Evolutionary conservation across 2,888 invertebrate species (phyloP), one percentile per base, ranked within the genome.

Genomic region (Trichopoda pennipes): DNA sequence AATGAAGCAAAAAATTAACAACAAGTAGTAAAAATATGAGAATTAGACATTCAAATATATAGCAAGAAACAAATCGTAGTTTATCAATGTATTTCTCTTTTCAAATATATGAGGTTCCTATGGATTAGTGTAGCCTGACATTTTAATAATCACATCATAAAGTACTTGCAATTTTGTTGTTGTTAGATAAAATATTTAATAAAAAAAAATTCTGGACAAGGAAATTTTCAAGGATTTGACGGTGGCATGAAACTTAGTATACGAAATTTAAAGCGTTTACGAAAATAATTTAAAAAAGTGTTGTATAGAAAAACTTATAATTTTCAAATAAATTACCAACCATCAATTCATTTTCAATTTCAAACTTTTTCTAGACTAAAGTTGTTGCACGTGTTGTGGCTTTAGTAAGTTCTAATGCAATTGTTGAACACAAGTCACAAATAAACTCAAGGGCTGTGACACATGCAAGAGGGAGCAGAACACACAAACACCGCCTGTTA

Each of bases 121-220:
- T 58, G 49, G 63, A 17, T 47, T 64, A 28, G 51, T 42, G 19
- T 9, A 55, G 19, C 17, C 49, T 12, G 19, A 58, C 44, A 53
- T 73, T 70, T 70, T 70, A 80, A 75, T 76, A 68, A 72, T 73
- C 76, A 76, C 38, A 61, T 61, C 21, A 56, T 72, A 28, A 72
- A 61, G 19, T 38, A 75, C 68, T 73, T 63, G 68, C 56, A 14
- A 47, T 49, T 42, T 68, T 68, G 28, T 19, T 38, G 28, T 19
- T 38, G 38, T 16, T 28, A 8, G 35, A 12, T 16, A 19, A 14
- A 21, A 53, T 10, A 42, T 53, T 66, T 38, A 21, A 49, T 17
- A 53, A 12, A 64, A 21, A n/a, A 12, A 4, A 17, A 14, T 12
- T n/a, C n/a, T 1, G 1, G 0, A 4, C 4, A 28, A 28, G 8